phyloP scores from a whole-genome alignment of 2,797 vertebrate species.

The Hozukius guyotensis region DNA sequence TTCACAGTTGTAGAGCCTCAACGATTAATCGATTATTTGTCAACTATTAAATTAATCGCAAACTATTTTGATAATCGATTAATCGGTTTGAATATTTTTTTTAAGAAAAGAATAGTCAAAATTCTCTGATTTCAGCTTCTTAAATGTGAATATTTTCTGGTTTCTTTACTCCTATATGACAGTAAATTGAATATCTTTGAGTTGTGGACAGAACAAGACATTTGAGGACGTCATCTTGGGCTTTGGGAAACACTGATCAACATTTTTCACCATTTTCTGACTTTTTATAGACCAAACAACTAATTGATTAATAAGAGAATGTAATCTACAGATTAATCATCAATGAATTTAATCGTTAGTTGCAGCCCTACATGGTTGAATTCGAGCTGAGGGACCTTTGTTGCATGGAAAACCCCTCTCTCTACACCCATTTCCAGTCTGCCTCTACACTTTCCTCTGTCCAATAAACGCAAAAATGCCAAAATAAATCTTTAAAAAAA shows the following conservation, averaged over 20 bases:
- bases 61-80: too few relatives aligned
- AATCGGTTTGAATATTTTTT: fast-evolving
- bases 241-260: neutral
- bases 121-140: neutral
- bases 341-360: neutral
- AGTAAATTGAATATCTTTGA: neutral
- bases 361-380: fast-evolving
- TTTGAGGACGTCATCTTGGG: neutral
- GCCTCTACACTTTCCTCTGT: neutral
- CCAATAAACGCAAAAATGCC: fast-evolving
- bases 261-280: neutral
- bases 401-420: fast-evolving
- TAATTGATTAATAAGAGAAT: neutral
- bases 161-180: neutral
- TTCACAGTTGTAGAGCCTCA: neutral
- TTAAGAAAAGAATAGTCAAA: neutral
- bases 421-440: neutral
- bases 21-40: too few relatives aligned
- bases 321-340: neutral
- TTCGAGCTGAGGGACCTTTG: fast-evolving
- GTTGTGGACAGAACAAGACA: neutral
- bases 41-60: too few relatives aligned
- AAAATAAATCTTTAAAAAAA: neutral
- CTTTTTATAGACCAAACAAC: neutral
- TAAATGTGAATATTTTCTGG: neutral